Evolutionary conservation across 2,888 invertebrate species (phyloP).

Genomic region (Chloroclysta siterata): DNA sequence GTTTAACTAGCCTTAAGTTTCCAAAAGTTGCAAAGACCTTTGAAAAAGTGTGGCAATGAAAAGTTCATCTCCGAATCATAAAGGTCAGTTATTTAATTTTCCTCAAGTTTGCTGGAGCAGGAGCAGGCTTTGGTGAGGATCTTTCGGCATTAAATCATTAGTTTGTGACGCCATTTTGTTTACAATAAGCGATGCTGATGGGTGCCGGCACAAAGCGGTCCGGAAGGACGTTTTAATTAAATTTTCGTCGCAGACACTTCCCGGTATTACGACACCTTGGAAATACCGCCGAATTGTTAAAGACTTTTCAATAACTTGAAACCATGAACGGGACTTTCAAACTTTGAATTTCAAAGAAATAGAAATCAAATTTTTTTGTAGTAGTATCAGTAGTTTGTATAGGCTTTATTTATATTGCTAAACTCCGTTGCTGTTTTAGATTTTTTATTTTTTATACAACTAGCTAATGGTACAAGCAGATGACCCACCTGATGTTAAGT

Average conservation of each 20-base stretch:
- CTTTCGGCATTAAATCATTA: conserved; percentile 24
- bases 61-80: neutral
- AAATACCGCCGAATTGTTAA: neutral
- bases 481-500: too few relatives aligned
- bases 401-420: too few relatives aligned
- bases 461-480: too few relatives aligned
- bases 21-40: neutral
- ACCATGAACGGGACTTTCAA: too few relatives aligned
- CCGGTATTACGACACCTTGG: neutral
- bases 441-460: too few relatives aligned
- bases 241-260: conserved; percentile 15
- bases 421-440: too few relatives aligned
- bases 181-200: conserved; percentile 16
- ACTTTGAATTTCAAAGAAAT: too few relatives aligned
- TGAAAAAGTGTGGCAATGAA: neutral
- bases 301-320: neutral
- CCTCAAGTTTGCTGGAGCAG: conserved; percentile 18
- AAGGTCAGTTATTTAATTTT: conserved; percentile 10
- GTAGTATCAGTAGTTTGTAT: too few relatives aligned
- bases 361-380: too few relatives aligned
- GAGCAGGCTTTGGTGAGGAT: conserved; percentile 1
- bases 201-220: conserved; percentile 11
- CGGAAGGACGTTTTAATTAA: conserved; percentile 23
- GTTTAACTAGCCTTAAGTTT: neutral
- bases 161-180: conserved; percentile 25